Conservation (phyloP, 2,888 invertebrate genomes). For the Melinopterus prodromus region DNA sequence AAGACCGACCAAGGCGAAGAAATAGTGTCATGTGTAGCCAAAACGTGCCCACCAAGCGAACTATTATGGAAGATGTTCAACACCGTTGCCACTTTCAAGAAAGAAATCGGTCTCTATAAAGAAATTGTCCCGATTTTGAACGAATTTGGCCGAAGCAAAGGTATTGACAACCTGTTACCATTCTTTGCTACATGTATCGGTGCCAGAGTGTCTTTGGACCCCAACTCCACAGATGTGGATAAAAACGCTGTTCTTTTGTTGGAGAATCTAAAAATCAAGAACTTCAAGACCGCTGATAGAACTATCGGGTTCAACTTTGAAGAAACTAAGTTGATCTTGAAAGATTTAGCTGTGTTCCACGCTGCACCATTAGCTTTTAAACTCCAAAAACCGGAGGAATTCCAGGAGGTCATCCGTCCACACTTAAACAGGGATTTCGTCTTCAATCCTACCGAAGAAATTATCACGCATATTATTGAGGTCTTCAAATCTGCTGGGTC, state of each 20-base stretch:
- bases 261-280: constrained; percentile 62
- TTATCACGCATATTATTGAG: constrained; percentile 34
- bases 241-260: constrained; percentile 64
- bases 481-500: constrained; percentile 27
- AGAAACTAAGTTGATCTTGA: constrained; percentile 59
- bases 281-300: constrained; percentile 61
- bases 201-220: constrained; percentile 54
- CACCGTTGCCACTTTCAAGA: constrained; percentile 61
- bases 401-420: constrained; percentile 54
- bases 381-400: constrained; percentile 56
- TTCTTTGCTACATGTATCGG: constrained; percentile 62
- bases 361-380: constrained; percentile 64
- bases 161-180: constrained; percentile 56
- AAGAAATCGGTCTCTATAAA: constrained; percentile 64
- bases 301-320: constrained; percentile 60
- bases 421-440: constrained; percentile 45
- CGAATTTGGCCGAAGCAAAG: constrained; percentile 58
- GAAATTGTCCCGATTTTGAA: constrained; percentile 59
- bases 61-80: constrained; percentile 61
- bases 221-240: constrained; percentile 55
- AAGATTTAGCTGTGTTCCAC: constrained; percentile 63
- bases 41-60: constrained; percentile 63
- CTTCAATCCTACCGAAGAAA: constrained; percentile 31
- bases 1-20: constrained; percentile 41
- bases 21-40: constrained; percentile 61